A percentile compares a stretch with the other conserved stretches of the same genome.
Evolutionary conservation across 2,797 vertebrate genomes (phyloP).

Genomic region (Poeciliopsis infans): DNA sequence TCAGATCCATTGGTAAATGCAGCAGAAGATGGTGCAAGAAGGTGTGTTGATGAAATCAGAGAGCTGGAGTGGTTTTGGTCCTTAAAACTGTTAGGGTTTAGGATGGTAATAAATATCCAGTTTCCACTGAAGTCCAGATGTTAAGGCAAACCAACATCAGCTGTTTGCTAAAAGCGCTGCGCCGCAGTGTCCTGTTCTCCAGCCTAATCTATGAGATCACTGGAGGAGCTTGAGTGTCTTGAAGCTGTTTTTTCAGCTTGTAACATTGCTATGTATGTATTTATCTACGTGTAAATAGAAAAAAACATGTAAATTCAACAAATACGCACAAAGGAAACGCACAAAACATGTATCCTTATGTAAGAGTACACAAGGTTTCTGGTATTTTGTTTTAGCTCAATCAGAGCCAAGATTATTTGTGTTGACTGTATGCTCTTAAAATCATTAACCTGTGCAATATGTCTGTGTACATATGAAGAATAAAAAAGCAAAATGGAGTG

Average conservation of each 20-base stretch:
- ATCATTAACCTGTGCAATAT: slow-evolving; percentile 65
- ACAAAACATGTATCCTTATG: slow-evolving; percentile 66
- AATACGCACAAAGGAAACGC: slow-evolving; percentile 69
- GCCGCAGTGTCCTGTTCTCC: slow-evolving; percentile 4
- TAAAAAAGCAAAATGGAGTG: slow-evolving; percentile 42
- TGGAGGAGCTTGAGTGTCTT: slow-evolving; percentile 48
- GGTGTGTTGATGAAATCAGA: slow-evolving; percentile 2
- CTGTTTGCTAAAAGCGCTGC: slow-evolving; percentile 16
- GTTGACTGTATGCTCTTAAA: slow-evolving; percentile 42
- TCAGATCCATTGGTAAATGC: not conserved
- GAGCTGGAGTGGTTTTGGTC: not conserved
- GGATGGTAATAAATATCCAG: not conserved
- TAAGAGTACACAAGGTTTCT: slow-evolving; percentile 35
- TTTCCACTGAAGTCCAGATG: slow-evolving; percentile 9
- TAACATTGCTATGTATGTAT: slow-evolving; percentile 62
- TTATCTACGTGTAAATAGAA: slow-evolving; percentile 71
- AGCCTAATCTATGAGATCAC: slow-evolving; percentile 19
- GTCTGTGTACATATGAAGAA: slow-evolving; percentile 62
- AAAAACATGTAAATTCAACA: slow-evolving; percentile 64
- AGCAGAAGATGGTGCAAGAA: slow-evolving; percentile 20
- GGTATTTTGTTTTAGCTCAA: slow-evolving; percentile 34
- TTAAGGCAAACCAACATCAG: slow-evolving; percentile 8
- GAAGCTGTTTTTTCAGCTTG: slow-evolving; percentile 59
- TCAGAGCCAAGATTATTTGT: slow-evolving; percentile 46
- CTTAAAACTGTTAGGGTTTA: not conserved